phyloP scores from a whole-genome alignment of 2,797 vertebrate genomes.

The Trematomus bernacchii region DNA sequence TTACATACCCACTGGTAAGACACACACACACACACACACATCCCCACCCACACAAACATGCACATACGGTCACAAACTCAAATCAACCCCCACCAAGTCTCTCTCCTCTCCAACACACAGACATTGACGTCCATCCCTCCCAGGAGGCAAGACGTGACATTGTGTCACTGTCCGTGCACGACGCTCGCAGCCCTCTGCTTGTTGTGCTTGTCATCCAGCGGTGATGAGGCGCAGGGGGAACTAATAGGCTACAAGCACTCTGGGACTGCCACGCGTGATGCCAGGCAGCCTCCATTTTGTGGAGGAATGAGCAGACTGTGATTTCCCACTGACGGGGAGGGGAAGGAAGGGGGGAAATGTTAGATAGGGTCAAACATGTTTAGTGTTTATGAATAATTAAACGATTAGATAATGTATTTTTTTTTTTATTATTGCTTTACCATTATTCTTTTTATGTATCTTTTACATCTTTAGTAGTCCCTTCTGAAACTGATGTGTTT shows the following conservation, averaged over 20 bases:
- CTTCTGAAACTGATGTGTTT: neutral
- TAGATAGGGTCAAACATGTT: neutral
- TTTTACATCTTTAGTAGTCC: neutral
- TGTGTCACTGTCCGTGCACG: conserved; percentile 56
- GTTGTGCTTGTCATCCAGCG: conserved; percentile 68
- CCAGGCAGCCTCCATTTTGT: conserved; percentile 78
- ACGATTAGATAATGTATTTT: neutral
- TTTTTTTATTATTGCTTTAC: neutral
- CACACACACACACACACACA: conserved; percentile 32
- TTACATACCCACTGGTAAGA: conserved; percentile 39
- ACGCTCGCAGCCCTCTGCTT: conserved; percentile 56
- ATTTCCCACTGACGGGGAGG: conserved; percentile 32
- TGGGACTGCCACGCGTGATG: conserved; percentile 63
- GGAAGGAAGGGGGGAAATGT: neutral
- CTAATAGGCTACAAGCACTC: conserved; percentile 67
- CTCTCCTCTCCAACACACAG: conserved; percentile 20
- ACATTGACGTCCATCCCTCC: conserved; percentile 40
- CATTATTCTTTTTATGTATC: neutral
- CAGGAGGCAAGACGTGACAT: conserved; percentile 70
- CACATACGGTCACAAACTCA: conserved; percentile 10
- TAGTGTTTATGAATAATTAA: conserved; percentile 10
- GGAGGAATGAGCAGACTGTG: conserved; percentile 54
- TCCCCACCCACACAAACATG: conserved; percentile 11
- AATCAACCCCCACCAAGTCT: neutral
- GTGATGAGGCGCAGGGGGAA: conserved; percentile 59